Evolutionary conservation across 2,888 invertebrate genomes (phyloP).

Genomic region (Cistogaster globosa): DNA sequence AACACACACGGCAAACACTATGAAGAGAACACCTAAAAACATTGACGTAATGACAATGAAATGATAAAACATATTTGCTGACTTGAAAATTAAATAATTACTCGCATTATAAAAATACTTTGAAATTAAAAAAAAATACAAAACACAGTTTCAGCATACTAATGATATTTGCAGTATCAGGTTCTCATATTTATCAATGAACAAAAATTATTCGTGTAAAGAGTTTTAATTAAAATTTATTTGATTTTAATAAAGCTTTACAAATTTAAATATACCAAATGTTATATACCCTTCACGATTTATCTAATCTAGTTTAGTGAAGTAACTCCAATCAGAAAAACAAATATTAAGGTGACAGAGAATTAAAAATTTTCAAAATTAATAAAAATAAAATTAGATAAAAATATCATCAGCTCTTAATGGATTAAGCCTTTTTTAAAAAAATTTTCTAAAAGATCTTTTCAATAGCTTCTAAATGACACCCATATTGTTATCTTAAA

Average conservation of each 20-base stretch:
- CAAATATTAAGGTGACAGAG: too few species aligned
- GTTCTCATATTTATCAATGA: slow-evolving; percentile 32
- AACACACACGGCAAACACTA: slow-evolving; percentile 5
- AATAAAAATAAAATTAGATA: too few species aligned
- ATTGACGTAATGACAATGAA: slow-evolving; percentile 68
- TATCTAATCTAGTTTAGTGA: too few species aligned
- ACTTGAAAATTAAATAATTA: slow-evolving; percentile 47
- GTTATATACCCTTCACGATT: too few species aligned
- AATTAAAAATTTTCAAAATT: too few species aligned
- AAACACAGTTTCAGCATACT: slow-evolving; percentile 56
- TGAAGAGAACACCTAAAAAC: slow-evolving; percentile 41
- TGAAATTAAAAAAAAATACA: not conserved
- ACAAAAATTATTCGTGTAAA: not conserved
- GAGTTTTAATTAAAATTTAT: slow-evolving; percentile 4
- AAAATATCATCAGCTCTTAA: too few species aligned
- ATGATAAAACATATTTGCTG: slow-evolving; percentile 52
- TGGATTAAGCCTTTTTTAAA: too few species aligned
- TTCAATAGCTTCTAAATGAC: too few species aligned
- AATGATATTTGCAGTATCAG: slow-evolving; percentile 52
- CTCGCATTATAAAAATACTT: slow-evolving; percentile 15
- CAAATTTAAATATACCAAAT: too few species aligned
- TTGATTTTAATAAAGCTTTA: not conserved
- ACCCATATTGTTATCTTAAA: too few species aligned
- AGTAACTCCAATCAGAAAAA: too few species aligned
- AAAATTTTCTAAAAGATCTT: too few species aligned